Evolutionary conservation across 2,888 invertebrate genomes (phyloP).

Genomic region (Anthophora plumipes): DNA sequence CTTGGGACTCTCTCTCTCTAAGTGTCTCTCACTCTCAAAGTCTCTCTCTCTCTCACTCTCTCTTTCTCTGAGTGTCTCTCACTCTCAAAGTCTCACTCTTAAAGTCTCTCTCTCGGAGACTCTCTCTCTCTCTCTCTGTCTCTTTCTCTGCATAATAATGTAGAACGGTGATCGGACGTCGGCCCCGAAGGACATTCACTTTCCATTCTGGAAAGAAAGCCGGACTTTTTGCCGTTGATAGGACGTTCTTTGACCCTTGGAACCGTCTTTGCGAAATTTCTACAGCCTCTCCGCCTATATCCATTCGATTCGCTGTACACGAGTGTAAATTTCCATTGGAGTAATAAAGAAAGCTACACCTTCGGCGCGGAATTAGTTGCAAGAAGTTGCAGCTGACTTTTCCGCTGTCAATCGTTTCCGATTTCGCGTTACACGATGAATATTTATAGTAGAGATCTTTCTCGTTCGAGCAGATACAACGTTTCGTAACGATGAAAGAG

Average conservation of each 20-base stretch:
- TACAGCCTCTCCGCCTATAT: neutral
- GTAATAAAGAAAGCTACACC: neutral
- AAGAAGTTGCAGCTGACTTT: neutral
- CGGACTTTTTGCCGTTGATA: slow-evolving; percentile 54
- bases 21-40: too few relatives aligned
- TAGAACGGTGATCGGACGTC: slow-evolving; percentile 16
- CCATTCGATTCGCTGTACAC: neutral
- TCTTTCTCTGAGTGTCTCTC: too few relatives aligned
- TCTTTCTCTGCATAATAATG: slow-evolving; percentile 33
- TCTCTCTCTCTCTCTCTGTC: too few relatives aligned
- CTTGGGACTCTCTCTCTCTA: too few relatives aligned
- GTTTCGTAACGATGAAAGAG: neutral
- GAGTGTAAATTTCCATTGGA: too few relatives aligned
- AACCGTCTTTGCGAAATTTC: slow-evolving; percentile 45
- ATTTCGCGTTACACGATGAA: slow-evolving; percentile 8
- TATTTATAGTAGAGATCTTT: slow-evolving; percentile 13
- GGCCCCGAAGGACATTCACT: slow-evolving; percentile 69
- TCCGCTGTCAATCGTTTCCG: slow-evolving; percentile 1
- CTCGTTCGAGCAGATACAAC: too few relatives aligned
- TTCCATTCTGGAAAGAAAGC: slow-evolving; percentile 74
- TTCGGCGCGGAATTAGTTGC: neutral
- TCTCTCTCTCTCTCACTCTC: too few relatives aligned
- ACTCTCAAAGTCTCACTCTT: too few relatives aligned
- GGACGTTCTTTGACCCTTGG: slow-evolving; percentile 62
- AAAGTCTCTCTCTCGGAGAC: too few relatives aligned